phyloP scores from a whole-genome alignment of 1,140 invertebrate genomes.

The Gonatopus flavifemur region DNA sequence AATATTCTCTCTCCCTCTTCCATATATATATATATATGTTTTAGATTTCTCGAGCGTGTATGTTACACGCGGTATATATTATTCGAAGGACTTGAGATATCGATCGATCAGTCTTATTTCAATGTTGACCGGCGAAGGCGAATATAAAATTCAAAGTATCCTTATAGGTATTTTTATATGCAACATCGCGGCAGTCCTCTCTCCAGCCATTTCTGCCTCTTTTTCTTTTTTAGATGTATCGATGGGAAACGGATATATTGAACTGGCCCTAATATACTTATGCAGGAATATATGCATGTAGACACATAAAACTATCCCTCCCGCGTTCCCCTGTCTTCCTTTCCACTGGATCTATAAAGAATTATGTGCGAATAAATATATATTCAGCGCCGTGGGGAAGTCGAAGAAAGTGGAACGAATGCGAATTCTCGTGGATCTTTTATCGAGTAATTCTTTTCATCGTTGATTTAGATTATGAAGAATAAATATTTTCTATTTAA shows the following conservation, averaged over 20 bases:
- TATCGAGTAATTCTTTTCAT: no score
- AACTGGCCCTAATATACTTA: conserved; percentile 45
- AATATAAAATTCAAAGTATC: conserved; percentile 50
- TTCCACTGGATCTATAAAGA: no score
- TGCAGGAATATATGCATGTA: conserved; percentile 49
- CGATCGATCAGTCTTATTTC: conserved; percentile 48
- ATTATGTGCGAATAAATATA: no score
- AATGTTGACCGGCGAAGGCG: conserved; percentile 45
- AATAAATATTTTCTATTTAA: no score
- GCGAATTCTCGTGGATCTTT: no score
- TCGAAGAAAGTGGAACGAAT: no score
- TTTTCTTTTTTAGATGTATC: conserved; percentile 6
- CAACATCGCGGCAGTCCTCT: conserved; percentile 25
- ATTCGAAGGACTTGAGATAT: no score
- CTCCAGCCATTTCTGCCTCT: conserved; percentile 12
- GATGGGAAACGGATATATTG: conserved; percentile 31
- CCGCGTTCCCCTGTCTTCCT: conserved; percentile 4
- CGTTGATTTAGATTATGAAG: no score
- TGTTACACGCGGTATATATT: not conserved
- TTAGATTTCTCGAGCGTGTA: no score
- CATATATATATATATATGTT: no score
- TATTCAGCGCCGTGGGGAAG: no score
- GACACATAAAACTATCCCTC: conserved; percentile 20
- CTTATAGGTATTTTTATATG: conserved; percentile 50
- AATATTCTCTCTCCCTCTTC: conserved; percentile 14